phyloP scores from a whole-genome alignment of 2,888 invertebrate species.

The Cheilosia vernalis region DNA sequence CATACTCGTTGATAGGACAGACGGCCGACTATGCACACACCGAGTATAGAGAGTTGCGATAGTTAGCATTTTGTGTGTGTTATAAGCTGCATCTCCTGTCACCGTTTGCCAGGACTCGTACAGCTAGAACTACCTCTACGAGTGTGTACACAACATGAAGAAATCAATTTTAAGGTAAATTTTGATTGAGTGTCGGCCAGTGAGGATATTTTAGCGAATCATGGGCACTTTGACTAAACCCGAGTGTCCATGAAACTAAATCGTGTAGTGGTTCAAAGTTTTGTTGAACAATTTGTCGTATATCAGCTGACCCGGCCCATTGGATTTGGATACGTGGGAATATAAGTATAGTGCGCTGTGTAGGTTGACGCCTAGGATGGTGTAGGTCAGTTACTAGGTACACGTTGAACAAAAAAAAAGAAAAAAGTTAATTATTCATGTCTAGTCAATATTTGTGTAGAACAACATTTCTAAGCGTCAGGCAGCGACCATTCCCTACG shows the following conservation, averaged over 20 bases:
- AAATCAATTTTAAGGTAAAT: conserved; percentile 65
- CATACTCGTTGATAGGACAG: neutral
- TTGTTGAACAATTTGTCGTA: conserved; percentile 37
- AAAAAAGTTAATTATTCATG: conserved; percentile 54
- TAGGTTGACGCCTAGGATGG: conserved; percentile 6
- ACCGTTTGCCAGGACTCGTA: neutral
- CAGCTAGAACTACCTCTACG: neutral
- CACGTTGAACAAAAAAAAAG: conserved; percentile 3
- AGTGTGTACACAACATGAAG: conserved; percentile 36
- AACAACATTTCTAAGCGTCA: conserved; percentile 32
- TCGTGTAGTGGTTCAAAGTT: conserved; percentile 12
- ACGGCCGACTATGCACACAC: too few species aligned
- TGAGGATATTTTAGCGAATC: neutral
- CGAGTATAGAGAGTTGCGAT: conserved; percentile 6
- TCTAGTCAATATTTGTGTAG: conserved; percentile 57
- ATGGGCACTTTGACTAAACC: conserved; percentile 19
- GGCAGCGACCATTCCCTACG: neutral
- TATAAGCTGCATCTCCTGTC: neutral
- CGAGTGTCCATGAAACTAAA: conserved; percentile 17
- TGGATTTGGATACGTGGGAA: conserved; percentile 21
- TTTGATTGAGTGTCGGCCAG: conserved; percentile 57
- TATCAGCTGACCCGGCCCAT: conserved; percentile 7
- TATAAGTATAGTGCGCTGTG: neutral
- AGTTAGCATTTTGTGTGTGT: conserved; percentile 34
- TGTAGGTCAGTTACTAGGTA: conserved; percentile 36